Evolutionary conservation across 2,888 invertebrate species (phyloP).

Genomic region (Tachina grossa): DNA sequence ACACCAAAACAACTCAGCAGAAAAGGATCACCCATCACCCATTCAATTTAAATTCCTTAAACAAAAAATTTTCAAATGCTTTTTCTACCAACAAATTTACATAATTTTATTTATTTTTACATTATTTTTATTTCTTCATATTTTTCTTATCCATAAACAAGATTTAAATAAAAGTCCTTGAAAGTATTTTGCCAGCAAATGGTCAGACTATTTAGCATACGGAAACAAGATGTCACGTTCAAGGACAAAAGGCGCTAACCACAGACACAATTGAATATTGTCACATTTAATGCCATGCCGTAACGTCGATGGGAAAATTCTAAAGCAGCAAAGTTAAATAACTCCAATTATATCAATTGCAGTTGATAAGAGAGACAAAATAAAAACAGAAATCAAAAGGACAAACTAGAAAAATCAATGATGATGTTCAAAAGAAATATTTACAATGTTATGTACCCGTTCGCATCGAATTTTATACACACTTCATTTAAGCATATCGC

Average conservation of each 20-base stretch:
- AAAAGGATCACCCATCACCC: no score
- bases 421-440: conserved; percentile 29
- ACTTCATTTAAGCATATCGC: no score
- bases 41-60: neutral
- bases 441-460: conserved; percentile 6
- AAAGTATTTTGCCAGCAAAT: conserved; percentile 14
- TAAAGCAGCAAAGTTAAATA: conserved; percentile 23
- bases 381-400: neutral
- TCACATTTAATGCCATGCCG: neutral
- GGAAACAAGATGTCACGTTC: conserved; percentile 32
- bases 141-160: conserved; percentile 7
- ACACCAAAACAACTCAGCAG: no score
- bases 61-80: neutral
- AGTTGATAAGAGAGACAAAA: neutral
- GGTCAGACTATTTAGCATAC: conserved; percentile 32
- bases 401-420: conserved; percentile 18
- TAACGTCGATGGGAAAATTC: neutral
- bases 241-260: conserved; percentile 47
- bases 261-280: conserved; percentile 43
- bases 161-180: conserved; percentile 34
- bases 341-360: conserved; percentile 23
- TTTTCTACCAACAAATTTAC: neutral
- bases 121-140: neutral
- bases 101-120: neutral
- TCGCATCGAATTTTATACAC: neutral